Evolutionary conservation across 2,888 invertebrate genomes (phyloP), one percentile per base, ranked within the genome.

Genomic region (Ornithoptera priamus): DNA sequence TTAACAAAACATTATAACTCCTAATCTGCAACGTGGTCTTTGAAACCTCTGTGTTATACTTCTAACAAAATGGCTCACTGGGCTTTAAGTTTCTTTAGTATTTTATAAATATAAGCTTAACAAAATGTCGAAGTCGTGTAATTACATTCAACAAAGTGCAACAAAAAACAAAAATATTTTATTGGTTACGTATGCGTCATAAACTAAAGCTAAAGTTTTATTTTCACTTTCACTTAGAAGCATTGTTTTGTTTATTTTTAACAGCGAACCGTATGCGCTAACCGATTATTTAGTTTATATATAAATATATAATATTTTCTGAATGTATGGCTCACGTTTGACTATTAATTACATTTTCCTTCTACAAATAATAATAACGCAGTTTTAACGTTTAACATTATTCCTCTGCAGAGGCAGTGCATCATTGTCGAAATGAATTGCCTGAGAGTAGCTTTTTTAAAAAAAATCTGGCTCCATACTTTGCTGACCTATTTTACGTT

Each of bases 401-500:
- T 57, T 20, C 56, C 42, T 4, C 62, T 66, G 66, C 66, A 69
- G 57, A n/a, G 57, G 46, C 22, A 61, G 18, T 20, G 22, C 57
- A 57, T 56, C 46, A 36, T 42, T 18, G 65, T 58, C 36, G n/a
- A 42, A 64, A 64, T 64, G 53, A 60, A 64, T 67, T 70, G 67
- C 60, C 67, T 42, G 59, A 62, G 63, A 64, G 63, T 69, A 61
- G 30, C 30, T 5, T 42, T 22, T 39, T 30, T 4, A 70, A 70
- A 70, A 50, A 50, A 17, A 64, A 59, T 60, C 67, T 70, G 67
- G 70, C 70, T 67, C 30, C 60, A 42, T 67, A 18, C 60, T 67
- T 67, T 62, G 67, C 63, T 70, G 70, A 70, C 70, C 70, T 64
- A 67, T 70, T 70, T 70, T 42, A 62, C 53, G 53, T 22, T 65